A percentile compares a stretch with the other conserved stretches of the same genome.
phyloP scores from a whole-genome alignment of 2,113 vertebrate species.

The Agelaius tricolor region DNA sequence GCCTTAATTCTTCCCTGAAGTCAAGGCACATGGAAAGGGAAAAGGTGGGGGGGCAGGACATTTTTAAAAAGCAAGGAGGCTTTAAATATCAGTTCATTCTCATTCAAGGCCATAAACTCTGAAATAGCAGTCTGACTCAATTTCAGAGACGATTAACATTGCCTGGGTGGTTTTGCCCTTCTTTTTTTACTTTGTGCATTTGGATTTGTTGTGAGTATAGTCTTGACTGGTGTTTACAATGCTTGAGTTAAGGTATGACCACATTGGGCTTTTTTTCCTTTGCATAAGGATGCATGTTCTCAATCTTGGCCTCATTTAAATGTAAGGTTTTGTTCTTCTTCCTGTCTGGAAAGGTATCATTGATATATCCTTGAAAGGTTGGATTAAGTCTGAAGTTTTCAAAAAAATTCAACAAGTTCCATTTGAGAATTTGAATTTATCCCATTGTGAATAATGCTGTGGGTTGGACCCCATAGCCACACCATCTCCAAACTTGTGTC shows the following conservation, averaged over 20 bases:
- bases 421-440: not conserved
- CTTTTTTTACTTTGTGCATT: not conserved
- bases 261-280: not conserved
- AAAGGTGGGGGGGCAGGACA: not conserved
- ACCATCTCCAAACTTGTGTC: not conserved
- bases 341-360: not conserved
- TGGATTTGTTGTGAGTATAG: not conserved
- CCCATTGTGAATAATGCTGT: fast-evolving
- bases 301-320: not conserved
- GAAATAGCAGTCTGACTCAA: not conserved
- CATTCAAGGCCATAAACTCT: slow-evolving; percentile 7
- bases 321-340: not conserved
- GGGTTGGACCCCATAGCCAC: not conserved
- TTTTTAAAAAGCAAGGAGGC: not conserved
- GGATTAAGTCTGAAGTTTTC: not conserved
- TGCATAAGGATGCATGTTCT: not conserved
- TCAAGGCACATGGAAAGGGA: not conserved
- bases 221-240: not conserved
- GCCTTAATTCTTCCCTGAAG: not conserved
- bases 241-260: not conserved
- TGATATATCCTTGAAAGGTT: not conserved
- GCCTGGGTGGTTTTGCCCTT: not conserved
- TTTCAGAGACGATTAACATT: not conserved
- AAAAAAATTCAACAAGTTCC: not conserved
- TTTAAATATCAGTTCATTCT: slow-evolving; percentile 18